Evolutionary conservation across 2,888 invertebrate genomes (phyloP), one percentile per base, ranked within the genome.

Genomic region (Tinea trinotella): DNA sequence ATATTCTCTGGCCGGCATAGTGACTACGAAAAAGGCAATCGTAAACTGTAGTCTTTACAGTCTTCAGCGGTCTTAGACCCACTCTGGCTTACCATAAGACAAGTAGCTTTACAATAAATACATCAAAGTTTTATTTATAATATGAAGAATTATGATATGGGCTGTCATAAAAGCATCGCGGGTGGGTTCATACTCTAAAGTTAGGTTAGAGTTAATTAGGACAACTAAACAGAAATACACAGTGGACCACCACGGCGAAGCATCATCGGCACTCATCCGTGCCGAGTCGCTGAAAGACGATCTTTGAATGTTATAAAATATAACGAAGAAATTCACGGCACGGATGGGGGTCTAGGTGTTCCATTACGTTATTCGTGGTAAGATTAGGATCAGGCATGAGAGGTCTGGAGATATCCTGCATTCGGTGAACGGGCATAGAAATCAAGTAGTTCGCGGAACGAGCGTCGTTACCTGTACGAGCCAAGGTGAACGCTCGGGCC

Each of bases 401-500:
- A 64, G 62, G 63, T 65, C 60, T 62, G 63, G 19, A 15, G 18
- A n/a, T 30, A 30, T n/a, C 7, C 75, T 73, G 77, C 76, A 82
- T 83, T 81, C 75, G 73, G 80, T 74, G 75, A 73, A 7, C 30
- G 7, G 71, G 80, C 82, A 76, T 81, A 81, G 84, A 82, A 83
- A 84, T 81, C 81, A 79, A 76, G 77, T 74, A 79, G 82, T 84
- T 85, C 85, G 85, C 84, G 76, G 85, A 85, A 85, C 84, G 15
- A 2, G n/a, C 24, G 84, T 77, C 72, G 83, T 81, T 86, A 85
- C 87, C 84, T 83, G 84, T 61, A 74, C 81, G 75, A 68, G 76
- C 82, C 82, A 86, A 86, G 85, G 83, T 86, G 86, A 81, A 87
- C 78, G 83, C 71, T 80, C 84, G 80, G 79, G 81, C 83, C 83